These are phyloP conservation scores for Paguma larvata DNA, from an alignment of 2,797 vertebrate species.

Conservation along the genomic window DNA sequence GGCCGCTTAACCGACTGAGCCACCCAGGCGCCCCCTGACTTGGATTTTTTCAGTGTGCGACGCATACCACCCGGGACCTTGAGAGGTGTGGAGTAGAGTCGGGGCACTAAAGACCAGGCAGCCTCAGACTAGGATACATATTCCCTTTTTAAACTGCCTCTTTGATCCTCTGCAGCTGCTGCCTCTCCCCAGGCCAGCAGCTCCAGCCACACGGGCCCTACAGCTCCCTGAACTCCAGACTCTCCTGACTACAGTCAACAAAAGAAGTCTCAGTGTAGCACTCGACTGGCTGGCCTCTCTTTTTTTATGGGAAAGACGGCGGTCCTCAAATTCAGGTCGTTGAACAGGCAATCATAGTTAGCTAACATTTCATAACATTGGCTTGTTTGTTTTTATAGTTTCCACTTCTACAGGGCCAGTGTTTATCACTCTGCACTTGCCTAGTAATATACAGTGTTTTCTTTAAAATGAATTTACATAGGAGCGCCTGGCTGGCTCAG, in stretches of 20 bases:
- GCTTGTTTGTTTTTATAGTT: background rate
- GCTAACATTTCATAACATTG: background rate
- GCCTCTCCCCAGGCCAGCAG: background rate
- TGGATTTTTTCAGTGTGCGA: background rate
- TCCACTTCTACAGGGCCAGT: background rate
- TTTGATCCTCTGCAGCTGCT: background rate
- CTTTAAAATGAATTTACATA: background rate
- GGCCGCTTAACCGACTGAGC: too few species aligned
- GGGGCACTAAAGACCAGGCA: rapidly evolving
- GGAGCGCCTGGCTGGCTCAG: background rate
- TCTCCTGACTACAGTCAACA: background rate
- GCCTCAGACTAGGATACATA: background rate
- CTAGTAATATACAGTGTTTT: background rate
- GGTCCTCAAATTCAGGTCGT: background rate
- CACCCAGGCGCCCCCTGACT: background rate
- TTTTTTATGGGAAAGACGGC: background rate
- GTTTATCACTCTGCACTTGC: conserved; percentile 5
- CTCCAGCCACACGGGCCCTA: background rate
- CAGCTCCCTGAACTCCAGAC: conserved; percentile 24
- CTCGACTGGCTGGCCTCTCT: background rate
- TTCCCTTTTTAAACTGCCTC: background rate
- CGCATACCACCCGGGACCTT: background rate
- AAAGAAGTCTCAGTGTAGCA: background rate
- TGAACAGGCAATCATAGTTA: background rate
- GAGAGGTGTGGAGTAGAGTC: background rate